Conservation (phyloP, 2,113 vertebrate species). For the Gymnarchus niloticus region DNA sequence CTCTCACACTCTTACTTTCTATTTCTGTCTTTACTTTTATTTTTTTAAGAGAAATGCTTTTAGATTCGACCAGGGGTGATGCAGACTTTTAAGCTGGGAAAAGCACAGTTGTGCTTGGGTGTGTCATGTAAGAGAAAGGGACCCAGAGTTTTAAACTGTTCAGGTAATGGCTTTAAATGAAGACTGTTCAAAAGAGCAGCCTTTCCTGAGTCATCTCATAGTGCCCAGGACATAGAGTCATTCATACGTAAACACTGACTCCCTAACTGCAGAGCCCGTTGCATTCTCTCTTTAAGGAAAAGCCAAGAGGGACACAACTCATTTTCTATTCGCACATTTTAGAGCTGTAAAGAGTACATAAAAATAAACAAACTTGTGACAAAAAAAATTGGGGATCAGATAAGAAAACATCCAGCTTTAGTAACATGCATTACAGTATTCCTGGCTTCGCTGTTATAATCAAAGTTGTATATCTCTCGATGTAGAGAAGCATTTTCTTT, state of each 20-base stretch:
- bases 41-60: conserved; percentile 5
- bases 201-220: not conserved
- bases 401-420: not conserved
- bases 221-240: not conserved
- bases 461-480: not conserved
- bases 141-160: not conserved
- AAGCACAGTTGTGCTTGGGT: not conserved
- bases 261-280: not conserved
- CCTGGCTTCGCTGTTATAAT: not conserved
- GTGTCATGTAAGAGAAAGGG: not conserved
- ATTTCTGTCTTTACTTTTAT: not conserved
- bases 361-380: not conserved
- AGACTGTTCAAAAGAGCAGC: not conserved
- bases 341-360: not conserved
- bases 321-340: not conserved
- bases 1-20: not conserved
- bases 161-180: conserved; percentile 21
- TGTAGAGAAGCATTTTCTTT: not conserved
- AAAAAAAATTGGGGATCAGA: not conserved
- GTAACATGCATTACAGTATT: not conserved
- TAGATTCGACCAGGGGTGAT: conserved; percentile 13
- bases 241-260: not conserved
- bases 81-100: not conserved
- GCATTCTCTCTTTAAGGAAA: not conserved
- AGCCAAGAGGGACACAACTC: not conserved